These are phyloP conservation scores for Parapsyche elsis DNA, from an alignment of 1,140 invertebrate species.

Conservation along the genomic window DNA sequence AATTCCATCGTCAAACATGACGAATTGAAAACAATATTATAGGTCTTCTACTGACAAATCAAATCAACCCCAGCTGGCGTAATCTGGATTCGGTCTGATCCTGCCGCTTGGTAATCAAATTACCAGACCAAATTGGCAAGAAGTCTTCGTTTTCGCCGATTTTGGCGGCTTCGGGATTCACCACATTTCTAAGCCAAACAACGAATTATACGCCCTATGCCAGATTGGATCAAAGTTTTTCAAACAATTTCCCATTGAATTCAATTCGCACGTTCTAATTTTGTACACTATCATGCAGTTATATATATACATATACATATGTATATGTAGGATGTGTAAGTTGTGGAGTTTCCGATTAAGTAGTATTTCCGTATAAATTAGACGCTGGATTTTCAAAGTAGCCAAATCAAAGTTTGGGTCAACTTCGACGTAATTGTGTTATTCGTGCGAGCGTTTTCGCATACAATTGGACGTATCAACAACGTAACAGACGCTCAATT, in stretches of 20 bases:
- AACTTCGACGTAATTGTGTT: neutral
- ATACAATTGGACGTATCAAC: slow-evolving; percentile 16
- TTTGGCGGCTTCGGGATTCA: slow-evolving; percentile 3
- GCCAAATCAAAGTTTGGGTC: slow-evolving; percentile 36
- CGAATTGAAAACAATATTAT: slow-evolving; percentile 51
- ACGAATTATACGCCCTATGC: neutral
- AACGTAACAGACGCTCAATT: neutral
- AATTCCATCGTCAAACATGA: slow-evolving; percentile 42
- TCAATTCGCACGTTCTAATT: no score
- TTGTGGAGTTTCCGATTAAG: no score
- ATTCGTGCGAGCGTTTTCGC: neutral
- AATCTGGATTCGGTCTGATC: slow-evolving; percentile 31
- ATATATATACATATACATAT: neutral
- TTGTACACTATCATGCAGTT: neutral
- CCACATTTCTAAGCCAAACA: slow-evolving; percentile 45
- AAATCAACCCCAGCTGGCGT: slow-evolving; percentile 40
- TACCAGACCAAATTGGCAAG: slow-evolving; percentile 42
- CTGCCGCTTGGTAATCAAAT: slow-evolving; percentile 41
- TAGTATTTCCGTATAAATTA: no score
- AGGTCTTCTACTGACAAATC: slow-evolving; percentile 40
- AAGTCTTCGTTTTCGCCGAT: slow-evolving; percentile 17
- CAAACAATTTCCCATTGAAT: neutral
- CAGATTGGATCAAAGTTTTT: neutral
- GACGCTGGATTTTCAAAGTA: slow-evolving; percentile 47
- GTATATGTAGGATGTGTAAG: neutral